Base-by-base conservation (phyloP, 2,797 vertebrate genomes). In the Danio aesculapii region DNA sequence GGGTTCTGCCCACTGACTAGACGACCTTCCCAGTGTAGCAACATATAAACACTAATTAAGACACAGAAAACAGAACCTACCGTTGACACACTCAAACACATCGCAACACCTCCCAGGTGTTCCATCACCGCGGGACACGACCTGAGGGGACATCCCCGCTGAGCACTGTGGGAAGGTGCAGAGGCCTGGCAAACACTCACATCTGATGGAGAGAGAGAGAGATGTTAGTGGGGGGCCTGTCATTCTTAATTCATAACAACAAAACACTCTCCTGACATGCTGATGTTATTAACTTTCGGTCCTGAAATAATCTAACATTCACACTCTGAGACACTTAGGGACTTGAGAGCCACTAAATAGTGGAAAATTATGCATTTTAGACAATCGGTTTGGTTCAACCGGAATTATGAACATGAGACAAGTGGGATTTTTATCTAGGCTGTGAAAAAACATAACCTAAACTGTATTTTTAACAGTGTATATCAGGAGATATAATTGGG, bases 71-170 rank as follows among this genome's bases (percentile, higher is more conserved):
- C 82, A 81, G 69, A 68, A 94, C 96, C 21, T 94, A 97, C 96
- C 96, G 82, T 95, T 96, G 92, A 96, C 93, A 91, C 96, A 97
- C 84, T 96, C 94, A 89, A 96, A 95, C 88, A 96, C 92, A 92
- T 97, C 95, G 88, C 96, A 97, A 94, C 96, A 97, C 86, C 94
- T 95, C 88, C 96, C 96, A 14, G 96, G 95, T 83, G 94, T 94
- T 86, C 95, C 95, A 79, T 95, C 94, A 86, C 95, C 95, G 83
- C 91, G 94, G 0, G 94, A 95, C 87, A 96, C 91, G 87, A 95
- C 93, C 86, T 94, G 95, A 81, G 95, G 94, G 83, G 92, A 82
- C 79, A 92, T 93, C 90, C 95, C 95, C 66, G 92, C 92, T 87
- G 95, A 94, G 85, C 96, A 97, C 89, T 95, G 90, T 79, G 96